Evolutionary conservation across 2,888 invertebrate genomes (phyloP), one percentile per base, ranked within the genome.

Genomic region (Eremobia ochroleuca): DNA sequence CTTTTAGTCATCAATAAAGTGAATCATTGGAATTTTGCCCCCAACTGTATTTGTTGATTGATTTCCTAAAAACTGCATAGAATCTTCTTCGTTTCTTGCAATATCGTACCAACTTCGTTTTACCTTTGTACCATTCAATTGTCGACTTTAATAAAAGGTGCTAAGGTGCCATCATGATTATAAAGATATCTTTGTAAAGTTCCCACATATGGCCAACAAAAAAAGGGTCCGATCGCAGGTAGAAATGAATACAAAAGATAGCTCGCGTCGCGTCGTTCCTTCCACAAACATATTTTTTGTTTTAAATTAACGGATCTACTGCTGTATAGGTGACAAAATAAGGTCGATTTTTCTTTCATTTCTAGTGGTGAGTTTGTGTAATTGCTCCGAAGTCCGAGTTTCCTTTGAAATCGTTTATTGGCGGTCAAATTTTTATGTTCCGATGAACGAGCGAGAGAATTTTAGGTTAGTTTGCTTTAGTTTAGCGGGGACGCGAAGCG

Each of bases 161-260:
- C 25, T 92, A 93, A 89, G 84, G 84, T 64, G 21, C 61, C 71
- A 64, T 79, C 67, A 62, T 72, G 37, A 55, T 70, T 76, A 46
- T 61, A 43, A 43, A 65, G 43, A 31, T 55, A 66, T 34, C 66
- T 13, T 80, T 65, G 83, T 77, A 40, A 84, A 79, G 87, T 87
- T 76, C 89, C 88, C 89, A 91, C 92, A 91, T 87, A 90, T 92
- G 92, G 89, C 87, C 87, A 82, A 89, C 90, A 92, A 92, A 94
- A 49, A 96, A 95, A 95, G 92, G 95, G 94, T 93, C 93, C 89
- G 91, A 90, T 90, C 93, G 92, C 97, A 96, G 97, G 96, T 96
- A 96, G 94, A 95, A 92, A 94, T 92, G 92, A 93, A 94, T 93
- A 95, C 94, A 95, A 96, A 95, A 94, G 95, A 94, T 92, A 91